Evolutionary conservation across 1,140 invertebrate species (phyloP), one percentile per base, ranked within the genome.

Genomic region (Hetaerina americana): DNA sequence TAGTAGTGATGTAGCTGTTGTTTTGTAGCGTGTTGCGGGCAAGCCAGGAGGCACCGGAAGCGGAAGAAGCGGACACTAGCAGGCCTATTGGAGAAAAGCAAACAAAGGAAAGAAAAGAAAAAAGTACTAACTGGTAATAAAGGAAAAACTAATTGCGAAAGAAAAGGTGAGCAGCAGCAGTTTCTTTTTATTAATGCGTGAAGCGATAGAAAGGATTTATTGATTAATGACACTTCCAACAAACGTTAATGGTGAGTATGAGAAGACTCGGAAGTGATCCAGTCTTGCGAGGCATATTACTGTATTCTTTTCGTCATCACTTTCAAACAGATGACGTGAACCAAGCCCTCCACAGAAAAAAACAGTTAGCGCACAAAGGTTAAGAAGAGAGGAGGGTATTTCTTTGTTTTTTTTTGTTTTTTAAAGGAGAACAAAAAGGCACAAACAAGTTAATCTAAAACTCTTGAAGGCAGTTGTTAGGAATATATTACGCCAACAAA

Each of bases 21-120:
- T 57, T 57, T 57, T n/a, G n/a, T n/a, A 18, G 40, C 40, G 40
- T 57, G 40, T 57, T 57, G 40, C 40, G 40, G 40, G 40, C 40
- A 31, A 31, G 72, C 26, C 27, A 70, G 66, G 27, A 71, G 72
- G 25, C 69, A 71, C 26, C 72, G 70, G 71, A 74, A 73, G 25
- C 72, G 68, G 57, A 27, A 69, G 68, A 69, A 69, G 28, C 68
- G 28, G 68, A 69, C 68, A 69, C 68, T 69, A 27, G 24, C 26
- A 69, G 28, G 28, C 68, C 28, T 25, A 27, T 69, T 27, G 26
- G 68, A 69, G 68, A 69, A 68, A 69, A 57, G 40, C 40, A 57
- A 57, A 57, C 40, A 57, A 57, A 57, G 40, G 40, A 57, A 57
- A 57, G 40, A 57, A 57, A 57, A 57, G 40, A 57, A 57, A n/a